A percentile compares a stretch with the other conserved stretches of the same genome.
Conservation (phyloP, 2,797 vertebrate genomes). For the Oreochromis mossambicus region DNA sequence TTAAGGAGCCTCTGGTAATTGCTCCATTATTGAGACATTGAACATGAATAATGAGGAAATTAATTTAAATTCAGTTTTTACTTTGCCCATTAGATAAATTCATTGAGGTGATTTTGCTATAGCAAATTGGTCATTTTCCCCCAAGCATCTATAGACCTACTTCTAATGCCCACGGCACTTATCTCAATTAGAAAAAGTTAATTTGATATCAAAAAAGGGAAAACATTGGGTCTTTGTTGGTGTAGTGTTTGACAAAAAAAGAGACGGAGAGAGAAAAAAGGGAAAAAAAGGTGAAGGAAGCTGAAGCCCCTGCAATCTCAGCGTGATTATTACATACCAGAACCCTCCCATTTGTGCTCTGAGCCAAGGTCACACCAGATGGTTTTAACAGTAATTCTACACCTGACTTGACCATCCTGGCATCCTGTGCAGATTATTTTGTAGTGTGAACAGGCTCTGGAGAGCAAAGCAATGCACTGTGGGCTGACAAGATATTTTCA, state of each 20-base stretch:
- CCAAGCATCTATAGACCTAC: background rate
- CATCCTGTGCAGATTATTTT: slow-evolving; percentile 30
- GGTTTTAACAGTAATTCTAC: slow-evolving; percentile 47
- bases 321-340: slow-evolving; percentile 13
- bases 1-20: slow-evolving; percentile 53
- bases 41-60: slow-evolving; percentile 43
- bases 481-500: slow-evolving; percentile 45
- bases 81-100: background rate
- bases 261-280: background rate
- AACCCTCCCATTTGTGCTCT: slow-evolving; percentile 9
- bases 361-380: slow-evolving; percentile 41
- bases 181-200: background rate
- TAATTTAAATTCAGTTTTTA: slow-evolving; percentile 34
- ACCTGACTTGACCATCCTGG: slow-evolving; percentile 15
- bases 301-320: background rate
- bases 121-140: background rate
- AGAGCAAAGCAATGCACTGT: background rate
- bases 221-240: slow-evolving; percentile 2
- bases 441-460: slow-evolving; percentile 22
- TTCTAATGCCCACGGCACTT: background rate
- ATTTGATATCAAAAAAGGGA: background rate
- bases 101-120: slow-evolving; percentile 9
- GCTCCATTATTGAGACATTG: slow-evolving; percentile 39
- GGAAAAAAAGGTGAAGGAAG: background rate
- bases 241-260: background rate